A percentile compares a stretch with the other conserved stretches of the same genome.
Conservation (phyloP, 2,113 vertebrate genomes). For the Syrrhaptes paradoxus region DNA sequence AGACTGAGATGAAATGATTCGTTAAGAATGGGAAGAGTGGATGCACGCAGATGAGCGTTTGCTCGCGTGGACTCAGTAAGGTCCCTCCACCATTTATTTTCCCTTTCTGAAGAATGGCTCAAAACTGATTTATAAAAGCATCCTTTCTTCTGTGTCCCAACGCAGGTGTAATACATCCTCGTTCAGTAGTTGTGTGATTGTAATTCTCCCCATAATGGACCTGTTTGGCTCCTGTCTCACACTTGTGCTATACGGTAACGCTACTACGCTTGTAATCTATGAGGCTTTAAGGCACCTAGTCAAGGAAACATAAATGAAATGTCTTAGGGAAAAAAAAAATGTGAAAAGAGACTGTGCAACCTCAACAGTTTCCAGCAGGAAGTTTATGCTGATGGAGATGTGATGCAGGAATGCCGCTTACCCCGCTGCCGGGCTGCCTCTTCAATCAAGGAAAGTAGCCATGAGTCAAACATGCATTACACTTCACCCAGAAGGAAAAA, state of each 20-base stretch:
- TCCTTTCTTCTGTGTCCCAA: background rate
- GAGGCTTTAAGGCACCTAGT: background rate
- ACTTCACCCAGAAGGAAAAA: background rate
- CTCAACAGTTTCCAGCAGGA: background rate
- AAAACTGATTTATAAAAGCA: background rate
- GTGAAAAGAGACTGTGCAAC: background rate
- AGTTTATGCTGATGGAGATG: background rate
- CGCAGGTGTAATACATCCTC: background rate
- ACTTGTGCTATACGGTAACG: background rate
- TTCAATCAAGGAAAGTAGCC: background rate
- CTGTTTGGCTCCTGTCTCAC: background rate
- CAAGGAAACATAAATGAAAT: background rate
- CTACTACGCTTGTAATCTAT: background rate
- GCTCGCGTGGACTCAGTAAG: background rate
- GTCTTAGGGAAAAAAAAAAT: background rate
- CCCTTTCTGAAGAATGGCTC: background rate
- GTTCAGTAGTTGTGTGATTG: background rate
- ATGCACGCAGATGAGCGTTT: rapidly evolving
- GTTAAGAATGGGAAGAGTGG: background rate
- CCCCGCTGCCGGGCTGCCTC: background rate
- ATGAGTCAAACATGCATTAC: background rate
- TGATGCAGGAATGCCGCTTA: background rate
- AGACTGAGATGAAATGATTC: background rate
- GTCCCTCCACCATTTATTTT: background rate
- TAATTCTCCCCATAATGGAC: background rate